Evolutionary conservation across 2,113 vertebrate species (phyloP), one percentile per base, ranked within the genome.

Genomic region (Alces alces): DNA sequence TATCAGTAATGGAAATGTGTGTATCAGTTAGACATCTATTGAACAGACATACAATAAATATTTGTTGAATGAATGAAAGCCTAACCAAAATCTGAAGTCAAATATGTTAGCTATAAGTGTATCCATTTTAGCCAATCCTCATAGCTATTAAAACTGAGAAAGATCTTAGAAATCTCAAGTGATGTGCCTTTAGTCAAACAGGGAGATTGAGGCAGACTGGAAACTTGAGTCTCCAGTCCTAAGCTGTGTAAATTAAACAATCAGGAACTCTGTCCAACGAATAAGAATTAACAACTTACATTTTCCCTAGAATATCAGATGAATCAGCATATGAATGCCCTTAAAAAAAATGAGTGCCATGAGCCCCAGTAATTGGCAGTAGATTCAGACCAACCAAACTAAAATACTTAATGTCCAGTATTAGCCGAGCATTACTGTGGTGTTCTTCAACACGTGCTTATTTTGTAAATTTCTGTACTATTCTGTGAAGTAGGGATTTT

Each of bases 11-110:
- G 79, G 30, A 43, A 54, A 83, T 52, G 52, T 78, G 45, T 47
- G 6, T 28, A 23, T 64, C 39, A 94, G 86, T 61, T 10, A 80
- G 43, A 4, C 47, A 93, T 55, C 95, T 88, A 96, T 9, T 55
- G 60, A 96, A 50, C 30, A 83, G 50, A 9, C 7, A 88, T 30
- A 88, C 85, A 76, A 55, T 91, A 89, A 86, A 19, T 73, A 93
- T 57, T 66, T 83, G 28, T 70, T 80, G 30, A 89, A 95, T 47
- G 79, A 93, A 88, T 95, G 33, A 91, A 94, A 86, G 28, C 39
- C 64, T 57, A 66, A 90, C 92, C 61, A 95, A 97, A 96, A 89
- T 83, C 58, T 82, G 11, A 97, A 89, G 27, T 36, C 83, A 86
- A 94, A 39, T 86, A 52, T 57, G 11, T 60, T 92, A 78, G 43